Conservation (phyloP, 2,888 invertebrate genomes). For the Trimorus sp. region DNA sequence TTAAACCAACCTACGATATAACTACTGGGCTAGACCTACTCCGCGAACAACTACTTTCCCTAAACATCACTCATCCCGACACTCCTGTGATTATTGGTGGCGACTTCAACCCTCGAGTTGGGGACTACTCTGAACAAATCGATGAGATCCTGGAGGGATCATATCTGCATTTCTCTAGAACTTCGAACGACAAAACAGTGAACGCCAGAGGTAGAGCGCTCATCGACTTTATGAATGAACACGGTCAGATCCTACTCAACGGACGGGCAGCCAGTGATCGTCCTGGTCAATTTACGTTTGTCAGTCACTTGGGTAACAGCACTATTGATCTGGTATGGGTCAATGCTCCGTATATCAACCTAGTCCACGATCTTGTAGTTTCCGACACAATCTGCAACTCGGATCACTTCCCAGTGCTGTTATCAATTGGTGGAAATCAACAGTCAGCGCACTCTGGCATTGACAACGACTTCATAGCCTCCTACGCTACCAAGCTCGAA, state of each 20-base stretch:
- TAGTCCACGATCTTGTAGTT: neutral
- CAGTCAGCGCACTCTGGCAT: no score
- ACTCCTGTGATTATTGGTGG: neutral
- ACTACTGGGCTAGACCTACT: neutral
- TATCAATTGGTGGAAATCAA: neutral
- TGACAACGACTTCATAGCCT: no score
- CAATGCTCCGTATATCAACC: neutral
- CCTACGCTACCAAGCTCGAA: neutral
- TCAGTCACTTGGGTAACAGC: neutral
- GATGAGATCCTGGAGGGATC: neutral
- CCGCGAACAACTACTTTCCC: neutral
- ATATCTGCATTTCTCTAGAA: neutral
- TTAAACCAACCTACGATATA: conserved; percentile 5
- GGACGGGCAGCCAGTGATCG: neutral
- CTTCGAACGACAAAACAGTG: neutral
- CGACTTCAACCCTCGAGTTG: neutral
- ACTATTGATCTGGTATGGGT: conserved; percentile 4
- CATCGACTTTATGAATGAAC: neutral
- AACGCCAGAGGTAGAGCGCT: neutral
- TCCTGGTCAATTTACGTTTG: neutral
- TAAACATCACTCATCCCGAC: neutral
- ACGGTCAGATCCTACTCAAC: neutral
- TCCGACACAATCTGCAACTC: neutral
- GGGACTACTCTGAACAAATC: neutral
- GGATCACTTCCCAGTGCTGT: conserved; percentile 3